Evolutionary conservation across 2,888 invertebrate species (phyloP), one percentile per base, ranked within the genome.

Genomic region (Drosophila fulvimacula): DNA sequence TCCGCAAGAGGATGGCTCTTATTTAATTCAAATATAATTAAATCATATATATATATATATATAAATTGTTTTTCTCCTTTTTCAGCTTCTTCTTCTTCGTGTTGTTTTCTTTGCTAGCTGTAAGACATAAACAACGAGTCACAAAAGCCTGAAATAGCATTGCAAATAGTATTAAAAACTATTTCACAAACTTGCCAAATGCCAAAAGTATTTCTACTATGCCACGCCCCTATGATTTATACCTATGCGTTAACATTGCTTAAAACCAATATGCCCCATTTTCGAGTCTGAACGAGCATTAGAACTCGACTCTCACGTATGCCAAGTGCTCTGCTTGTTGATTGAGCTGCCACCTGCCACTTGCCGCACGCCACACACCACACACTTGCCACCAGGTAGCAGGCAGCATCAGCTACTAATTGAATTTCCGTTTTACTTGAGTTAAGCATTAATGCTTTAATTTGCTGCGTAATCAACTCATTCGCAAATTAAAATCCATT

Each of bases 41-140:
- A 48, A 17, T 7, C 11, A 17, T 48, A 48, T 32, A 7, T 48
- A 48, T 30, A 13, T n/a, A n/a, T n/a, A n/a, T n/a, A n/a, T n/a
- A n/a, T 27, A 13, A 21, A 15, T 36, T 21, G 34, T 15, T 15
- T 7, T 39, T 36, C 51, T 36, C 36, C 39, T 15, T 36, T 36
- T 36, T 24, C 21, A 10, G 7, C 27, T 41, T 24, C 34, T 39
- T 41, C 42, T 21, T 15, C 27, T 46, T 36, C n/a, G 3, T 15
- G 15, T 34, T 42, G 52, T 42, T 57, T 27, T 53, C 19, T 9
- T 24, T 32, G 24, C 53, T 57, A 57, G 38, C 53, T 56, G 55
- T n/a, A 56, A 65, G 55, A 55, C 66, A 61, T 64, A 76, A 76
- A 73, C 77, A 76, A 76, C 73, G 63, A 76, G 77, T 76, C 76